Percentiles rank a stretch among this genome's conserved stretches.
Conservation (phyloP, 1,140 invertebrate species). For the Notospermus geniculatus region DNA sequence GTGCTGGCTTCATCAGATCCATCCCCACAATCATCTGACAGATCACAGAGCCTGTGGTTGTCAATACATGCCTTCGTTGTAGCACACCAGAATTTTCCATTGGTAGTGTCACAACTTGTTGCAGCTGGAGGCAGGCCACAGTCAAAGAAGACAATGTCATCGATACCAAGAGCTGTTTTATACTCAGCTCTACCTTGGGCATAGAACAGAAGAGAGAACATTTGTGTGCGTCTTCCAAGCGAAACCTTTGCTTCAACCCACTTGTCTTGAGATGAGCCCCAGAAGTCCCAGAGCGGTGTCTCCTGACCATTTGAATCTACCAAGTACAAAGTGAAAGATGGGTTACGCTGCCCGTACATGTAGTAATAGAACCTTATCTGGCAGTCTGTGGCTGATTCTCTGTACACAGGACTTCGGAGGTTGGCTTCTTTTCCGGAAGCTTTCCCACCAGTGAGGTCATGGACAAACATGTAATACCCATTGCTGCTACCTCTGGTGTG, state of each 20-base stretch:
- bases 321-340: conserved; percentile 22
- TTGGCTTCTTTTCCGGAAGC: conserved; percentile 23
- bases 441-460: conserved; percentile 26
- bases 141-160: conserved; percentile 39
- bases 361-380: conserved; percentile 66
- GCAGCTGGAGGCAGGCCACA: conserved; percentile 32
- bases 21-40: conserved; percentile 54
- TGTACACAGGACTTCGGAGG: conserved; percentile 27
- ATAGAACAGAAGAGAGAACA: conserved; percentile 32
- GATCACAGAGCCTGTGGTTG: conserved; percentile 39
- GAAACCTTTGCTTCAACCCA: conserved; percentile 29
- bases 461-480: conserved; percentile 36
- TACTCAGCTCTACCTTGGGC: conserved; percentile 25
- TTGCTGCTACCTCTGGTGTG: conserved; percentile 24
- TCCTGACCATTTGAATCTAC: conserved; percentile 4
- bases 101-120: conserved; percentile 16
- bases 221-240: conserved; percentile 27
- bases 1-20: conserved; percentile 47
- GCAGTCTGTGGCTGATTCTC: conserved; percentile 32
- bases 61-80: conserved; percentile 35
- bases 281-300: conserved; percentile 24
- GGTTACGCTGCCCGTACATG: conserved; percentile 64
- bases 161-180: conserved; percentile 41
- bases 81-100: conserved; percentile 28
- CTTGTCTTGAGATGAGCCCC: conserved; percentile 13